Evolutionary conservation across 2,113 vertebrate genomes (phyloP), one percentile per base, ranked within the genome.

Genomic region (Dicerorhinus sumatrensis): DNA sequence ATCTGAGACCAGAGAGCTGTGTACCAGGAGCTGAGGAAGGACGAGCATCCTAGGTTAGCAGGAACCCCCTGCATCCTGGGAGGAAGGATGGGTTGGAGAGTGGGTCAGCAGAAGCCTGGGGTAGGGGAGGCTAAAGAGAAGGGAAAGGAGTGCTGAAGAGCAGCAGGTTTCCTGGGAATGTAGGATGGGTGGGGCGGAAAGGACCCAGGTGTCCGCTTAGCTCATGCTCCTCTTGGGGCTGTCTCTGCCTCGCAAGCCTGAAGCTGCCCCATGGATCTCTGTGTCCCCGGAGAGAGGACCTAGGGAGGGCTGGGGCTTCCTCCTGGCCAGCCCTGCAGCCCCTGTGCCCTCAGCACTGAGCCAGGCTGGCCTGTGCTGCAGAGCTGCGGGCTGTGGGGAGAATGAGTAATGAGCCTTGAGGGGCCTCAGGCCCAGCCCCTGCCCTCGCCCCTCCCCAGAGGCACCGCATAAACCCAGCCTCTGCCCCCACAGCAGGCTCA

Each of bases 161-260:
- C 62, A 25, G 92, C 86, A 81, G 54, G 80, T 90, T 80, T 88
- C 70, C 73, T 48, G 33, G 76, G 48, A 62, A 54, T 16, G 51
- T n/a, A 33, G 62, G 51, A 11, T 36, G 81, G 31, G 62, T 46
- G n/a, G 69, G 73, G 60, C 54, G 73, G 73, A 17, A 76, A 62
- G 95, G 72, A 90, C 95, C 69, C 95, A 92, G 97, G 94, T 94
- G 97, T 94, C 95, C 1, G 4, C 72, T 93, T 72, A 63, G 83
- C 67, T 93, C n/a, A 20, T 0, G 0, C 10, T 80, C 70, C 84
- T 73, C 92, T 67, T 81, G 90, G 89, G 92, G n/a, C 62, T 63
- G 0, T 83, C 76, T 63, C 63, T 79, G 77, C 54, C 42, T 96
- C 2, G 0, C 23, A 70, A 91, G 56, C 63, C 58, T 67, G 42